phyloP scores from a whole-genome alignment of 2,797 vertebrate species.

The Pangasius macronema region DNA sequence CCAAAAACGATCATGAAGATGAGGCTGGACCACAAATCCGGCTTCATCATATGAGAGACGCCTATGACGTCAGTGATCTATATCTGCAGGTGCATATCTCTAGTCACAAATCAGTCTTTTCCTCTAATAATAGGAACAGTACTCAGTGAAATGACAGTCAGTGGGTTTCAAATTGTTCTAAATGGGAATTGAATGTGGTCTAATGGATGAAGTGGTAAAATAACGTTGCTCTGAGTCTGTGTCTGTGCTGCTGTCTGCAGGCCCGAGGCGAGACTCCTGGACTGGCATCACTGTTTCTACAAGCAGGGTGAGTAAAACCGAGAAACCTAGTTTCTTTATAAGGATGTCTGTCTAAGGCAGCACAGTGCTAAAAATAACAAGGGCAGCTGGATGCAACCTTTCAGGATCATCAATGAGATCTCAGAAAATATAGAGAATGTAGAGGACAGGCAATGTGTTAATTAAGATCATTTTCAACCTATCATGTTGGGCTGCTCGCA shows the following conservation, averaged over 20 bases:
- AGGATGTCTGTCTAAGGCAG: neutral
- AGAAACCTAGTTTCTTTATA: neutral
- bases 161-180: conserved; percentile 18
- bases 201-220: conserved; percentile 23
- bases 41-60: conserved; percentile 54
- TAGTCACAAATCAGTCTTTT: conserved; percentile 35
- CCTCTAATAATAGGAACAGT: conserved; percentile 17
- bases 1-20: conserved; percentile 53
- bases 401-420: no score
- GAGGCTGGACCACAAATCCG: conserved; percentile 58
- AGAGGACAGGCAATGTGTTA: neutral
- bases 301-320: conserved; percentile 54
- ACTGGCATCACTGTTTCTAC: conserved; percentile 55
- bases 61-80: conserved; percentile 58
- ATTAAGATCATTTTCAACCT: neutral
- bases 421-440: neutral
- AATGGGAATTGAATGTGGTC: conserved; percentile 28
- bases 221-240: conserved; percentile 25
- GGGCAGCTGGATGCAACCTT: neutral
- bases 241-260: conserved; percentile 37
- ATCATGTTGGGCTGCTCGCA: neutral
- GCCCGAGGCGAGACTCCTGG: conserved; percentile 51
- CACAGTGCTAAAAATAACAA: conserved; percentile 10
- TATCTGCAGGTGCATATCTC: neutral
- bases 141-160: conserved; percentile 20